Evolutionary conservation across 2,797 vertebrate species (phyloP).

Genomic region (Amblyopsis hoosieri): DNA sequence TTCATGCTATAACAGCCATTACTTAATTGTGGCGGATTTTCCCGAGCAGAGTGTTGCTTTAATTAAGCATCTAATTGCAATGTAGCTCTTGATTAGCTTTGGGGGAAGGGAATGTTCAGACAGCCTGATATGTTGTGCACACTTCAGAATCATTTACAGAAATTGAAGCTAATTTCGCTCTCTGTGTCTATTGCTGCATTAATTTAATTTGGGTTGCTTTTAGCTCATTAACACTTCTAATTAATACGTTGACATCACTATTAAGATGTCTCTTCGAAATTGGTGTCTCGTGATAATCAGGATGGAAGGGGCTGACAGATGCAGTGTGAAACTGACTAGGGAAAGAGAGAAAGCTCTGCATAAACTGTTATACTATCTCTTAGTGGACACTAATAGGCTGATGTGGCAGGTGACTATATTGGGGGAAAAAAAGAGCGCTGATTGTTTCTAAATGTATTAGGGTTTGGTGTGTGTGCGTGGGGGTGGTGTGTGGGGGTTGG

Average conservation of each 20-base stretch:
- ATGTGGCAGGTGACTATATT: conserved; percentile 81
- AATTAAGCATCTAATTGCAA: conserved; percentile 99
- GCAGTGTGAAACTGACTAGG: conserved; percentile 87
- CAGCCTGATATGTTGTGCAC: conserved; percentile 98
- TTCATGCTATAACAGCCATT: conserved; percentile 85
- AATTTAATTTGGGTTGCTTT: conserved; percentile 99
- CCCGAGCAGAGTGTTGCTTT: conserved; percentile 86
- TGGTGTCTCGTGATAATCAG: conserved; percentile 99
- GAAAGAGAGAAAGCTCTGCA: conserved; percentile 75
- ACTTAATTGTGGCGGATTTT: conserved; percentile 86
- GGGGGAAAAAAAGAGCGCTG: conserved; percentile 81
- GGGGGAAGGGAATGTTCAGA: conserved; percentile 97
- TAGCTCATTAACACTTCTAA: conserved; percentile 99
- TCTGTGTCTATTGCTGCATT: conserved; percentile 99
- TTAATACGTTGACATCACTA: conserved; percentile 99
- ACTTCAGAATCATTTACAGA: conserved; percentile 99
- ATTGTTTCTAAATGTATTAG: conserved; percentile 66
- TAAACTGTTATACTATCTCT: conserved; percentile 73
- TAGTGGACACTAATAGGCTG: conserved; percentile 78
- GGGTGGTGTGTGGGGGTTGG: conserved; percentile 10
- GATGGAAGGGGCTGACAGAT: conserved; percentile 97
- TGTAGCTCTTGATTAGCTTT: conserved; percentile 99
- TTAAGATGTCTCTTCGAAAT: conserved; percentile 99
- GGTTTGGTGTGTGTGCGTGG: conserved; percentile 9
- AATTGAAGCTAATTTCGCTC: conserved; percentile 99